Percentiles rank a stretch among this genome's conserved stretches.
These are phyloP conservation scores for Hydrocynus forskahlii DNA, from an alignment of 2,797 vertebrate genomes.

Conservation along the genomic window DNA sequence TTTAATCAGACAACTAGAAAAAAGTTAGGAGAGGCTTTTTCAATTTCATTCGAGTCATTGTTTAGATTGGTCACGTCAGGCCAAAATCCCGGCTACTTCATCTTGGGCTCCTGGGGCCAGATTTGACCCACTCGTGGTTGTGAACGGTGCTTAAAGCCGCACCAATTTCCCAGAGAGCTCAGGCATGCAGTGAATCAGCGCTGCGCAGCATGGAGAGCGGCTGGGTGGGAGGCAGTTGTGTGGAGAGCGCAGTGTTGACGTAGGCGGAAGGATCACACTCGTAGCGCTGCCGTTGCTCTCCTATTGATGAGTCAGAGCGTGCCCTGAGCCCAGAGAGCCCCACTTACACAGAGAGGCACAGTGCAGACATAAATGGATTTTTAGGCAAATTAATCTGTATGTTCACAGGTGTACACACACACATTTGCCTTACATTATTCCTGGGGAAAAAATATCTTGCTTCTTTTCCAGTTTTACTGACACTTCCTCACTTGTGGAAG, in stretches of 20 bases:
- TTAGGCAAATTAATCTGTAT: background rate
- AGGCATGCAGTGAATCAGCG: conserved; percentile 35
- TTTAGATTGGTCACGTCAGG: background rate
- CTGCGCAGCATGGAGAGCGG: conserved; percentile 48
- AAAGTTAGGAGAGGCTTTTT: conserved; percentile 12
- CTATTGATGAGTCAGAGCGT: conserved; percentile 53
- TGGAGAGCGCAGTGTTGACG: conserved; percentile 44
- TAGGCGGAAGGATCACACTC: conserved; percentile 58
- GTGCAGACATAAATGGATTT: conserved; percentile 30
- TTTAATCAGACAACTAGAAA: background rate
- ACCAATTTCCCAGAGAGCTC: conserved; percentile 39
- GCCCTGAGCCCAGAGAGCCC: conserved; percentile 43
- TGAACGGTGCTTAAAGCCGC: conserved; percentile 34
- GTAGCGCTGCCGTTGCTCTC: conserved; percentile 37
- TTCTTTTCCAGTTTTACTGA: too few relatives aligned
- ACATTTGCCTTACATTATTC: background rate
- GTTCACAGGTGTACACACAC: conserved; percentile 9
- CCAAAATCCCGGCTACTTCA: background rate
- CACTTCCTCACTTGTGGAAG: background rate
- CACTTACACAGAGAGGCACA: conserved; percentile 33
- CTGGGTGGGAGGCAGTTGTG: conserved; percentile 53
- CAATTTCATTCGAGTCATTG: background rate
- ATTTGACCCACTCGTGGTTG: conserved; percentile 24
- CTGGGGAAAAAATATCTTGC: too few relatives aligned
- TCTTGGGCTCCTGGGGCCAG: background rate